Evolutionary conservation across 2,797 vertebrate species (phyloP).

Genomic region (Muraenolepis orangiensis): DNA sequence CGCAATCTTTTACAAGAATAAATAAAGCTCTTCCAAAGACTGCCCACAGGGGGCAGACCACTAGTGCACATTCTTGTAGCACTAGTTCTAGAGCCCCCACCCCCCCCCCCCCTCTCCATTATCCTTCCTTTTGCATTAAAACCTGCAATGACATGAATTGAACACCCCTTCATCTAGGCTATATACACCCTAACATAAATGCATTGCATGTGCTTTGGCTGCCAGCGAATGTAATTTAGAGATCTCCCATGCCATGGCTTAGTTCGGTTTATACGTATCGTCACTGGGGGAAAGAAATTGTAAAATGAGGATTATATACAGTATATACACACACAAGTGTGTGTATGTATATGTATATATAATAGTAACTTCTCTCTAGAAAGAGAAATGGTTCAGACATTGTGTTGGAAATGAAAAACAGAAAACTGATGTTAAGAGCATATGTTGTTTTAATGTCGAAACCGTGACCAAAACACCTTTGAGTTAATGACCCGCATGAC

Average conservation of each 20-base stretch:
- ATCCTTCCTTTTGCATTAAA: constrained; percentile 74
- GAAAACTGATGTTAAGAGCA: constrained; percentile 28
- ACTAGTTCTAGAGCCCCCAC: constrained; percentile 53
- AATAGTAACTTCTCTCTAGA: constrained; percentile 8
- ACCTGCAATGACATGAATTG: constrained; percentile 80
- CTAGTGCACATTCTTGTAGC: constrained; percentile 64
- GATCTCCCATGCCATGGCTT: constrained; percentile 10
- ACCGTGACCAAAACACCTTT: constrained; percentile 46
- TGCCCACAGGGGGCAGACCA: constrained; percentile 56
- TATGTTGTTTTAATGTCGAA: constrained; percentile 28
- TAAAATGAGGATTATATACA: not conserved
- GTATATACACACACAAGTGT: constrained; percentile 6
- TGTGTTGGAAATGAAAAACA: constrained; percentile 5
- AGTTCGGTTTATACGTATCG: constrained; percentile 15
- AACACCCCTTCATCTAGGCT: constrained; percentile 58
- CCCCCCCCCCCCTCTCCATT: constrained; percentile 36
- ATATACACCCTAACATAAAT: constrained; percentile 63
- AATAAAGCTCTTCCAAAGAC: constrained; percentile 81
- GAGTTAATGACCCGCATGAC: not conserved
- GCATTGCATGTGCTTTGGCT: constrained; percentile 41
- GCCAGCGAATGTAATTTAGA: not conserved
- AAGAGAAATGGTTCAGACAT: constrained; percentile 18
- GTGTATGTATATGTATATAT: not conserved
- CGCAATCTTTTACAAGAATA: constrained; percentile 47
- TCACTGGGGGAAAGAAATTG: constrained; percentile 19